Base-by-base conservation (phyloP, 2,113 vertebrate species). In the Platichthys stellatus region DNA sequence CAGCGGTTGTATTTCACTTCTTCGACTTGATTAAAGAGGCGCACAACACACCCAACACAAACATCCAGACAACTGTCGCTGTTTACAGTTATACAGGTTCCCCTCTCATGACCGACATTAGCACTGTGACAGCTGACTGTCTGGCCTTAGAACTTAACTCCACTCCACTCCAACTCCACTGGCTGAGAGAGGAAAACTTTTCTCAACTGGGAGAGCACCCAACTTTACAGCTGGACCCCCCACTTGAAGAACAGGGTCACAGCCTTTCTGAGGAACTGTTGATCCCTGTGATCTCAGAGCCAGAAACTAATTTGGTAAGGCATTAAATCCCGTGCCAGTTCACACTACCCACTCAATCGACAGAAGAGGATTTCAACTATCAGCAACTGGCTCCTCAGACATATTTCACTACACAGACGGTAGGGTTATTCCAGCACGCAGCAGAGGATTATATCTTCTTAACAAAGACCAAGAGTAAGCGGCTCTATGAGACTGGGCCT, bases 261-360 rank as follows among this genome's bases (percentile, higher is more conserved):
- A 0, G 56, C 43, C 49, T 51, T 65, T 74, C 53, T 9, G 58
- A 65, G 66, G 49, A 81, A 4, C 72, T 4, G 57, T 66, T 0
- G 35, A 82, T 74, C 66, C 56, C 81, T 90, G 79, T 90, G 85
- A 90, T 90, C 85, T 87, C 26, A 64, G 59, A 84, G 87, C 79
- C 83, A 86, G 83, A 81, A 71, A 86, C 83, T 74, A 76, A 90
- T 82, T 26, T 74, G 31, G 75, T 69, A 28, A 35, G 47, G 67
- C 70, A n/a, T 60, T 12, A 58, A 57, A 70, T 71, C 70, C 71
- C 71, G 35, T 14, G 56, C 76, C 66, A 47, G 18, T 80, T 31
- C 31, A 54, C 78, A 60, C 89, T 20, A 64, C 81, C 76, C 78
- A 74, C 89, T 80, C 76, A 38, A 5, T 14, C 31, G 63, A 71